Evolutionary conservation across 2,797 vertebrate genomes (phyloP), one percentile per base, ranked within the genome.

Genomic region (Amblyraja radiata): DNA sequence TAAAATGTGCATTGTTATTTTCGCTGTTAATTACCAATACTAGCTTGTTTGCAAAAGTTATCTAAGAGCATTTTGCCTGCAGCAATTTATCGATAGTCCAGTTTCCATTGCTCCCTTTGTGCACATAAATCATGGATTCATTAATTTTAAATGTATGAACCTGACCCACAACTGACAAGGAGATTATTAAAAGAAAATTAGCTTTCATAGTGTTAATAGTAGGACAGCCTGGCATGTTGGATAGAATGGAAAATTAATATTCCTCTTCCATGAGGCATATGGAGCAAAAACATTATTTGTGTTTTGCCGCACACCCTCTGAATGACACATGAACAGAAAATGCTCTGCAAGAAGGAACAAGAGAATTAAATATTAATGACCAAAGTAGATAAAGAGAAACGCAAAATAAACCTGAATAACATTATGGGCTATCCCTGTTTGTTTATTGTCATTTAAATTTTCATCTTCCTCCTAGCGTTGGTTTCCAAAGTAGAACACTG

Each of bases 151-250:
- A 88, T 65, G 28, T 23, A 36, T 68, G 61, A 88, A 88, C 61
- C 32, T 88, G 84, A 68, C 84, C 84, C n/a, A 9, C 8, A 14
- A 68, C 61, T 88, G 61, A 68, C 84, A 68, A 68, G 61, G n/a
- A 88, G 84, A 68, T 88, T 88, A 88, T 88, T 68, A 68, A 88
- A 88, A 88, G 5, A 78, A 32, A 65, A 88, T 63, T 88, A 63
- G 14, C 68, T 68, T 61, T 68, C 65, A 63, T n/a, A 68, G 84
- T 36, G 21, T 68, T 88, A 88, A 88, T 32, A 68, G 14, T 88
- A 0, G n/a, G 61, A 88, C 61, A 36, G 84, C 36, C n/a, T 9
- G 1, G 84, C 84, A 10, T 88, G 36, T 88, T 63, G 68, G 84
- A 88, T 88, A 16, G 63, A 88, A 68, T 32, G 84, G 18, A 68